These are phyloP conservation scores for Myiotriccus ornatus DNA, from an alignment of 2,797 vertebrate species.

Conservation along the genomic window DNA sequence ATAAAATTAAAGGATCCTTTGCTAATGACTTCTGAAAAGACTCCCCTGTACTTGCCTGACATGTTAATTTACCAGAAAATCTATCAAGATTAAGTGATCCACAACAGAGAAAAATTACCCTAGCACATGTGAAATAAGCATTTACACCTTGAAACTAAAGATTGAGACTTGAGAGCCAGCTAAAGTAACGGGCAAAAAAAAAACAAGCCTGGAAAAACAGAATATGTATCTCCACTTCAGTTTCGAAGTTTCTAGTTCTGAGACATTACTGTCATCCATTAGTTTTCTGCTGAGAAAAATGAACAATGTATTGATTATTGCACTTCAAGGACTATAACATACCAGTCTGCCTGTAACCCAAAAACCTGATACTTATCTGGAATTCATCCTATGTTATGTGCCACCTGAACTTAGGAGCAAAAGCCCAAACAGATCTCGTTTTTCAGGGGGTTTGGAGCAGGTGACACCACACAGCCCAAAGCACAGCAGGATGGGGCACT, in stretches of 20 bases:
- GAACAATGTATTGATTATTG: not conserved
- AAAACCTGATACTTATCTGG: not conserved
- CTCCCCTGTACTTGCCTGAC: slow-evolving; percentile 7
- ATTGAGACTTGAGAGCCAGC: not conserved
- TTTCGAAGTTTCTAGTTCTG: not conserved
- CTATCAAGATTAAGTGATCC: not conserved
- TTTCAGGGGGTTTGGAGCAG: not conserved
- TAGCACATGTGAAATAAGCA: not conserved
- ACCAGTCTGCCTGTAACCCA: not conserved
- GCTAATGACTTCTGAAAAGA: not conserved
- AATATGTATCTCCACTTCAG: not conserved
- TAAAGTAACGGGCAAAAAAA: not conserved
- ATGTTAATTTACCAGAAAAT: not conserved
- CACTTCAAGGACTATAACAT: not conserved
- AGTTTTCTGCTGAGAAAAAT: not conserved
- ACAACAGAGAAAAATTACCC: not conserved
- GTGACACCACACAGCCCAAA: not conserved
- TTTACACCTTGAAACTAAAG: not conserved
- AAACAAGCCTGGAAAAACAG: not conserved
- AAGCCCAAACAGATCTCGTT: not conserved
- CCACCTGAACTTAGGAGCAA: not conserved
- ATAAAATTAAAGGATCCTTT: not conserved
- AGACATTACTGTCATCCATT: not conserved
- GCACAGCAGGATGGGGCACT: not conserved
- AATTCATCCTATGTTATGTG: not conserved